A percentile compares a stretch with the other conserved stretches of the same genome.
phyloP scores from a whole-genome alignment of 2,113 vertebrate species.

The Mesocricetus auratus region DNA sequence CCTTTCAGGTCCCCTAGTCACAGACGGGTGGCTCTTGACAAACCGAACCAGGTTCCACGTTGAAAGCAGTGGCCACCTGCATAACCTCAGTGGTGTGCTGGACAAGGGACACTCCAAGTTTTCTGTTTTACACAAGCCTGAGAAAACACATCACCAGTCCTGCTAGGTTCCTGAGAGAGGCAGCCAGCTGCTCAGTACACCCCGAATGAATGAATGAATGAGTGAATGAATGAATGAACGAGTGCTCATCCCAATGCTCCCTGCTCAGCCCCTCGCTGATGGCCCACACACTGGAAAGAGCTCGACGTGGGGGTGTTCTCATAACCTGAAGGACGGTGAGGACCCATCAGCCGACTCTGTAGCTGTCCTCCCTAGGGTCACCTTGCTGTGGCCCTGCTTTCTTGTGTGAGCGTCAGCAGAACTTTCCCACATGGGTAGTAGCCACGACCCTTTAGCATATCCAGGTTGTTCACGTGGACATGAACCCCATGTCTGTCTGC shows the following conservation, averaged over 20 bases:
- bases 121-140: not conserved
- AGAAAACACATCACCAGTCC: not conserved
- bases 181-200: not conserved
- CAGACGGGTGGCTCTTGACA: not conserved
- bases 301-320: accelerated
- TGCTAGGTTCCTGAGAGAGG: not conserved
- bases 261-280: not conserved
- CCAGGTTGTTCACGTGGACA: not conserved
- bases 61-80: not conserved
- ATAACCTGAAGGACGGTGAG: not conserved
- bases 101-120: not conserved
- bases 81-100: not conserved
- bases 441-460: not conserved
- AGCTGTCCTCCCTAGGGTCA: too few relatives aligned
- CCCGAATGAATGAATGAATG: not conserved
- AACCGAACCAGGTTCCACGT: not conserved
- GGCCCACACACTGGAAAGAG: not conserved
- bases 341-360: accelerated
- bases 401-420: conserved; percentile 10
- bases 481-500: not conserved
- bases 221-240: not conserved
- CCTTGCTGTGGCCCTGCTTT: not conserved
- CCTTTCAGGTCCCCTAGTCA: not conserved
- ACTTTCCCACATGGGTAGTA: not conserved
- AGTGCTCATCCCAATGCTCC: not conserved